Conservation (phyloP, 2,113 vertebrate genomes). For the Ornithorhynchus anatinus region DNA sequence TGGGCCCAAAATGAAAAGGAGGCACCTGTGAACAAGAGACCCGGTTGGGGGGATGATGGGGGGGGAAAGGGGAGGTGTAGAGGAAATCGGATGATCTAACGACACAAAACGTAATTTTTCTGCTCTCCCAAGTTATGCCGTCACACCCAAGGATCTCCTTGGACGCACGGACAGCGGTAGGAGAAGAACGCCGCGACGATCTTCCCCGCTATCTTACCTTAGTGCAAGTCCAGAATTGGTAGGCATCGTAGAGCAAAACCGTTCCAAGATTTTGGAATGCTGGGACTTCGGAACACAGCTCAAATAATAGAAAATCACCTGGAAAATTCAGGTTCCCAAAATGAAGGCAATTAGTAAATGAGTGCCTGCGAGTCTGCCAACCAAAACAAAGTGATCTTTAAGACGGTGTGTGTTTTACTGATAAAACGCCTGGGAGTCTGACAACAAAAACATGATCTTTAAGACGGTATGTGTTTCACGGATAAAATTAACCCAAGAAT, state of each 20-base stretch:
- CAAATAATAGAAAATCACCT: slow-evolving; percentile 93
- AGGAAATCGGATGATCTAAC: too few species aligned
- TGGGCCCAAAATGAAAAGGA: too few species aligned
- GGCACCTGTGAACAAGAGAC: too few species aligned
- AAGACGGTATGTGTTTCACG: too few species aligned
- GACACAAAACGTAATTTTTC: too few species aligned
- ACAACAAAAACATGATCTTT: slow-evolving; percentile 27
- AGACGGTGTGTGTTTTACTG: too few species aligned
- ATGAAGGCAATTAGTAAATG: slow-evolving; percentile 30
- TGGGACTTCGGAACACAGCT: slow-evolving; percentile 86
- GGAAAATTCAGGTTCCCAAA: slow-evolving; percentile 53
- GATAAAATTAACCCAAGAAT: too few species aligned
- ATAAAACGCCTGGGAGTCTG: slow-evolving; percentile 10
- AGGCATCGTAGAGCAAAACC: slow-evolving; percentile 88
- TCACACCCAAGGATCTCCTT: slow-evolving; percentile 29
- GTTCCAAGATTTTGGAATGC: slow-evolving; percentile 89
- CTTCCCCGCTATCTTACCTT: slow-evolving; percentile 77
- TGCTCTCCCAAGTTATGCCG: too few species aligned
- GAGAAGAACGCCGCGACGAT: slow-evolving; percentile 8
- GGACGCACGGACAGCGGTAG: not conserved
- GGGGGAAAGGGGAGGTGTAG: too few species aligned
- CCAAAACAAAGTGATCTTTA: slow-evolving; percentile 29
- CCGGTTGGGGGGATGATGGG: too few species aligned
- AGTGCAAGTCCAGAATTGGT: slow-evolving; percentile 88
- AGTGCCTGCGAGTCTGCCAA: slow-evolving; percentile 19